Evolutionary conservation across 1,140 invertebrate genomes (phyloP), one percentile per base, ranked within the genome.

Genomic region (Amphibalanus amphitrite): DNA sequence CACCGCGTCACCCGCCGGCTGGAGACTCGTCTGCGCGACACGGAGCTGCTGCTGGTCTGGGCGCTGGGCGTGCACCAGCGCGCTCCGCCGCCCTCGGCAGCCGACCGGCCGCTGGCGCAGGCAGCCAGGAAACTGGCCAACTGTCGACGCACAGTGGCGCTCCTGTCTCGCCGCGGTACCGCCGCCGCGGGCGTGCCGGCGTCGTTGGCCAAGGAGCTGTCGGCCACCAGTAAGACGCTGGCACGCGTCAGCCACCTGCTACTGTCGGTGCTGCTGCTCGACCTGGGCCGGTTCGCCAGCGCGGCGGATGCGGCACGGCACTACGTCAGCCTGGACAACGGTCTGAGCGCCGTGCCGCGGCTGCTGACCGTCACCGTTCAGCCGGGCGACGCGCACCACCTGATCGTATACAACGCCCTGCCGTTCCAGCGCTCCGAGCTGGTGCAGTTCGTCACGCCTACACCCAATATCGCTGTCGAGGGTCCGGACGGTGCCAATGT

Each of bases 1-100:
- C 98, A 98, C 80, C 86, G 91, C 3, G 80, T 97, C 25, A 89
- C 90, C 73, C 81, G 94, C 0, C 90, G 97, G 78, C 81, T 97
- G 20, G 92, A 97, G 80, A 85, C 89, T 72, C 89, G 88, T 77
- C 81, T 98, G 1, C 82, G 93, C 68, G 86, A 88, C 0, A 88
- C 92, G 0, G 95, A 98, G 80, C 93, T 97, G 71, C 78, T 96
- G 0, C 95, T 93, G 76, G 90, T 89, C 0, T 82, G 95, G 47
- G 89, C 91, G 0, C 82, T 90, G 6, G 90, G 91, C 77, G 83
- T 85, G 3, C 87, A 90, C 0, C 84, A 86, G 69, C 87, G 90
- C 77, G n/a, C n/a, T n/a, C 69, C 15, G 68, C 73, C 20, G 69
- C 72, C 67, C 69, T 59, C 25, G 67, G 70, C 10, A 1, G 10